Conservation (phyloP, 2,113 vertebrate species). For the Naja naja region DNA sequence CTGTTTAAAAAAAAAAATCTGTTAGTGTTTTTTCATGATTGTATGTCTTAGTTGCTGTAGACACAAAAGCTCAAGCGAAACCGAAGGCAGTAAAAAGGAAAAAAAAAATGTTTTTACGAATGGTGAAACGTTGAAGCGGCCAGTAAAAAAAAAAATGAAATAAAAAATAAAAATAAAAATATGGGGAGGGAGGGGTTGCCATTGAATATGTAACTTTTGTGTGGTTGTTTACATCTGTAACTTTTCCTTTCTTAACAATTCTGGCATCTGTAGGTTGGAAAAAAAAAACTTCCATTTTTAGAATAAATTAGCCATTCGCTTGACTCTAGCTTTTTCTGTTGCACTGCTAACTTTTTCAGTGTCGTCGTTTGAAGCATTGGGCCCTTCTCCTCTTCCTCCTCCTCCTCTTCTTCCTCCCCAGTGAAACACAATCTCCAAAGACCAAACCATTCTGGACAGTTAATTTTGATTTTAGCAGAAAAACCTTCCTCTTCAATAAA, state of each 20-base stretch:
- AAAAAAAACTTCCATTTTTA: constrained; percentile 58
- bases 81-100: constrained; percentile 45
- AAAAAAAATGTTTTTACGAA: constrained; percentile 55
- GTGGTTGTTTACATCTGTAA: constrained; percentile 70
- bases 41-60: constrained; percentile 59
- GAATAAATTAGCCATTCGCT: constrained; percentile 66
- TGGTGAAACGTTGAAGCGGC: constrained; percentile 65
- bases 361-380: not conserved
- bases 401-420: not conserved
- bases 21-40: constrained; percentile 56
- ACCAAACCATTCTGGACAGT: not conserved
- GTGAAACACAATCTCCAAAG: not conserved
- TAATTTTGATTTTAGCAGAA: not conserved
- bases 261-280: constrained; percentile 59
- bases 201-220: constrained; percentile 60
- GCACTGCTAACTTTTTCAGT: constrained; percentile 42
- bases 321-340: constrained; percentile 48
- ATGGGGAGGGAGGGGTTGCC: constrained; percentile 37
- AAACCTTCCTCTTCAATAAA: not conserved
- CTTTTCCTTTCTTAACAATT: constrained; percentile 48
- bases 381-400: not conserved
- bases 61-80: constrained; percentile 52
- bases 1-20: constrained; percentile 32
- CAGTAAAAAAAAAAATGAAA: constrained; percentile 48
- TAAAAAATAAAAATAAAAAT: not conserved